Conservation (phyloP, 2,797 vertebrate species). For the Ibycter americanus region DNA sequence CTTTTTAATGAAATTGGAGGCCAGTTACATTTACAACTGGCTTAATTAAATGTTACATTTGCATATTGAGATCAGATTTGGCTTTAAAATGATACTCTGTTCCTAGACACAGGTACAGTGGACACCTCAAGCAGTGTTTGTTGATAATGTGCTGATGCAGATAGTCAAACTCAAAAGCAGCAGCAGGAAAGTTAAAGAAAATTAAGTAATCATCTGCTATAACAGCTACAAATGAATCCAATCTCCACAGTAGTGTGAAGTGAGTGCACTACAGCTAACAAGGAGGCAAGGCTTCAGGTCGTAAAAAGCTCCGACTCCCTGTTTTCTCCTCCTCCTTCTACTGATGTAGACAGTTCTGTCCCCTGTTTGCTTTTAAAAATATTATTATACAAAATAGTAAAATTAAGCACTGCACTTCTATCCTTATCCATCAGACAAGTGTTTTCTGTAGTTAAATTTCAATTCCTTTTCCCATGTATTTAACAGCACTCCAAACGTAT, state of each 20-base stretch:
- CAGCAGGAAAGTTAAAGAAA: not conserved
- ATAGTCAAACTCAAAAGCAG: not conserved
- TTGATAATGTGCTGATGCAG: not conserved
- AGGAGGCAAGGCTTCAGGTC: not conserved
- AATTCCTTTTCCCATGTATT: not conserved
- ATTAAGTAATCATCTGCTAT: not conserved
- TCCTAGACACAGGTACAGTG: not conserved
- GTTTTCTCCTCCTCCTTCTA: not conserved
- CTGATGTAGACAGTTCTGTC: not conserved
- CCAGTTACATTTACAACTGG: not conserved
- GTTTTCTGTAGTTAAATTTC: not conserved
- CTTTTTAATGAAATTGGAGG: not conserved
- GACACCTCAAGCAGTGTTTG: too few species aligned
- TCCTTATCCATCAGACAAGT: not conserved
- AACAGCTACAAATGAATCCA: accelerated
- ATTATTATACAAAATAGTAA: not conserved
- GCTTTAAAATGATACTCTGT: not conserved
- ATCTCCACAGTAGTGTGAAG: not conserved
- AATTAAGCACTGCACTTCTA: not conserved
- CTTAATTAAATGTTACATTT: not conserved
- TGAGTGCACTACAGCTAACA: not conserved
- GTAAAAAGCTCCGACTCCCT: not conserved
- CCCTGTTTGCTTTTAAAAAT: not conserved
- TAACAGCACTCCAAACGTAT: not conserved
- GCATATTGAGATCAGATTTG: not conserved